Base-by-base conservation (phyloP, 2,888 invertebrate genomes). In the Cremastinae sp. region DNA sequence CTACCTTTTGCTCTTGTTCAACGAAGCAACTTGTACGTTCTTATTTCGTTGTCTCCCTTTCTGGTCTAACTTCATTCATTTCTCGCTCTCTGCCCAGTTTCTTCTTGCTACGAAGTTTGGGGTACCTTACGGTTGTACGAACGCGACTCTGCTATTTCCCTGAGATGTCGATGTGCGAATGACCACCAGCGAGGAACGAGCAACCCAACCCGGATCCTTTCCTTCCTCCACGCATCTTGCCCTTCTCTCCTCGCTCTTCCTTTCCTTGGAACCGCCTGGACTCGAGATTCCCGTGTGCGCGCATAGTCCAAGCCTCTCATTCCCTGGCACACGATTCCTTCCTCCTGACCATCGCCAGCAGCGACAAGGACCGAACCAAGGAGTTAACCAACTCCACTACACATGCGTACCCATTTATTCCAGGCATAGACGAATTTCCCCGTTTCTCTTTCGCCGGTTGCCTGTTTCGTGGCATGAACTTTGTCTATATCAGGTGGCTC, bases 321-420 rank as follows among this genome's bases (percentile, higher is more conserved):
- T 47, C 49, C 28, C 22, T 45, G 34, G 59, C 47, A 28, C 41
- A n/a, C 56, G 64, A 54, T 58, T 28, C 45, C 71, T 68, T 68
- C 68, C 65, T 66, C 49, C 74, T 64, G 64, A 69, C 62, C 58
- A 53, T 71, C 58, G 54, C 58, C 49, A 69, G 45, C 58, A 65
- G 53, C 58, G 59, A 74, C 80, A 74, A 80, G 51, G 78, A 78
- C 58, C 75, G 74, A 75, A 74, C 83, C 83, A 82, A 83, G 83
- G 82, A 83, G 83, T 82, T 84, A 82, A 82, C 80, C 78, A 81
- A 75, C 73, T 75, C 82, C 80, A 82, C 80, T 79, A 80, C 80
- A 78, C 76, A 79, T 70, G 81, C 75, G 80, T 77, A 69, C 76
- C 81, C 82, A 82, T 84, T 85, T 84, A 84, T 85, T 85, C 84